Conservation (phyloP, 2,888 invertebrate species). For the Embidobia sp. region DNA sequence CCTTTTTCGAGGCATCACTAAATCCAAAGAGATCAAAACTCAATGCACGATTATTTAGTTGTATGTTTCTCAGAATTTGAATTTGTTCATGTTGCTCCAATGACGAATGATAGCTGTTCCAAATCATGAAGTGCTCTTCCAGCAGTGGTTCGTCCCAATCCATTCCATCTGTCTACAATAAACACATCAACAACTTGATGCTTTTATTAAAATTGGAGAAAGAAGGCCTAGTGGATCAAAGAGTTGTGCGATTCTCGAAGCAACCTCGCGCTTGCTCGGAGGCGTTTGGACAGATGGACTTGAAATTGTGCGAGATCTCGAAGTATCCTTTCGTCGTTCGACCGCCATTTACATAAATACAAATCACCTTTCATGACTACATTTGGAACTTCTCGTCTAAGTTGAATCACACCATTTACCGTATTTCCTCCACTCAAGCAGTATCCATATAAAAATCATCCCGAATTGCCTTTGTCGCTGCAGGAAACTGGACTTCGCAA, state of each 20-base stretch:
- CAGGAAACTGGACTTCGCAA: not conserved
- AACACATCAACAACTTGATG: no score
- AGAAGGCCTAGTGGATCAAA: not conserved
- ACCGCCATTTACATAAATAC: not conserved
- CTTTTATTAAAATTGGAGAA: not conserved
- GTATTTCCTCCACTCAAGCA: not conserved
- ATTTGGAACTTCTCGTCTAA: not conserved
- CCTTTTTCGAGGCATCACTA: conserved; percentile 66
- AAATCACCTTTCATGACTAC: not conserved
- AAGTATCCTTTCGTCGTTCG: not conserved
- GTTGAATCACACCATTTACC: not conserved
- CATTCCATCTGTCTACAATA: conserved; percentile 28
- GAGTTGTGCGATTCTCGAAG: not conserved
- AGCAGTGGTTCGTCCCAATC: conserved; percentile 47
- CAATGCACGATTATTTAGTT: not conserved
- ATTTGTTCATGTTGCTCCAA: conserved; percentile 27
- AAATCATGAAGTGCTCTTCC: not conserved
- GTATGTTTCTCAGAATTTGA: conserved; percentile 38
- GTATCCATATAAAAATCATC: conserved; percentile 7
- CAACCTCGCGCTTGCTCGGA: not conserved
- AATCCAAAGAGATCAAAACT: conserved; percentile 62
- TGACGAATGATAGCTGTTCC: conserved; percentile 32
- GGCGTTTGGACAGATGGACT: no score
- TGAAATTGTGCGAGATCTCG: not conserved
- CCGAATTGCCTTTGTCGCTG: not conserved